Base-by-base conservation (phyloP, 2,888 invertebrate genomes). In the Noctua fimbriata region DNA sequence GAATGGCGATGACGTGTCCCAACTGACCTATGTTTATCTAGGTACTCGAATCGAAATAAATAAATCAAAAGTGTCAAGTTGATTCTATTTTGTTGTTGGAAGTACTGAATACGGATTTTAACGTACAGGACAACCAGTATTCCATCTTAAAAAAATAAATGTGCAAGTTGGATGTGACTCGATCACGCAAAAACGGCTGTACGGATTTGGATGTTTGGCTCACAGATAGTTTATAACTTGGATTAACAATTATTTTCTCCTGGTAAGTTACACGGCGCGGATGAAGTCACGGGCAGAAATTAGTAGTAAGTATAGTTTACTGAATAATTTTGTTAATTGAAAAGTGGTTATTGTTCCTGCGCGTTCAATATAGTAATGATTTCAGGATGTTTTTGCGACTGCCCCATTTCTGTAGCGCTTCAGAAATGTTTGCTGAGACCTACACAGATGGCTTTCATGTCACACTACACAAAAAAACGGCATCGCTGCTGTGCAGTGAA, bases 1-100 rank as follows among this genome's bases (percentile, higher is more conserved):
- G 32, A 76, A 74, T 36, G 12, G 16, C 32, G 69, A 36, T 82
- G 81, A 69, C 73, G 58, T 21, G n/a, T 5, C 3, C n/a, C 63
- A 18, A 49, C 60, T 82, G 69, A 69, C 69, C 36, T 75, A 72
- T 65, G 10, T 47, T n/a, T 28, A 41, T 44, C 44, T 44, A 36
- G 36, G 4, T 36, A 47, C 1, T 66, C 36, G 16, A 55, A 55
- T 69, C 14, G 28, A 63, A 55, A 55, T 1, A 0, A 47, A 73
- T 52, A 9, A 55, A 79, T 49, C 18, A 41, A 36, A 18, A 47
- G 7, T 65, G 44, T 28, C 7, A 44, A 47, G 7, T 24, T 44
- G 16, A 36, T n/a, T 44, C 5, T 63, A 41, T 28, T n/a, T 58
- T 4, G 47, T n/a, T n/a, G n/a, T 75, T 55, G 5, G 14, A 44